Evolutionary conservation across 2,888 invertebrate genomes (phyloP), one percentile per base, ranked within the genome.

Genomic region (Lepidocyrtinus sp.): DNA sequence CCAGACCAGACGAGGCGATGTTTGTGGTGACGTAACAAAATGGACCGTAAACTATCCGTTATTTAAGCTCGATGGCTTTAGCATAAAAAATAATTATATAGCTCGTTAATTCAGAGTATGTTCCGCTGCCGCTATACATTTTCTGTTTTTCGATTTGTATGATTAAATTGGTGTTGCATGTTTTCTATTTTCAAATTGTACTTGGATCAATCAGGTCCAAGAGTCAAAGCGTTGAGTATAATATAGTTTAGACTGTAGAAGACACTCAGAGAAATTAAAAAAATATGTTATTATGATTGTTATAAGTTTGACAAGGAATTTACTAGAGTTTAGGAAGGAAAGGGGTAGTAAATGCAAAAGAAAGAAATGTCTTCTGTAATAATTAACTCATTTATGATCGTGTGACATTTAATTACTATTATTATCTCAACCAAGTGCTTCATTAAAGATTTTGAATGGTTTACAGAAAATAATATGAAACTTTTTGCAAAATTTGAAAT

Each of bases 401-500:
- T 72, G 71, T 77, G 77, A 77, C 77, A 77, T 70, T 77, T 71
- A 50, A 76, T 55, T 55, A 55, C 55, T n/a, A 36, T 55, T 55
- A 72, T 75, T 77, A 77, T 77, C 77, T 77, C 72, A 77, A 77
- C 50, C 71, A 72, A 77, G 77, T 71, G 77, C 77, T 77, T 77
- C 77, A 77, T 77, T 72, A 71, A 77, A 72, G 62, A 75, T 75
- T 75, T 75, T 75, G 75, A 75, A 68, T 69, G 69, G 69, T 75
- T 69, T 75, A 75, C 69, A 36, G 55, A 55, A 55, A 55, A 55
- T n/a, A 9, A 55, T 55, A n/a, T n/a, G n/a, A n/a, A n/a, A n/a
- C n/a, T n/a, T n/a, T n/a, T n/a, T n/a, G n/a, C n/a, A n/a, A n/a
- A n/a, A n/a, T n/a, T n/a, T n/a, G n/a, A n/a, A n/a, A n/a, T n/a